Base-by-base conservation (phyloP, 2,797 vertebrate genomes). In the Macropus fuliginosus region DNA sequence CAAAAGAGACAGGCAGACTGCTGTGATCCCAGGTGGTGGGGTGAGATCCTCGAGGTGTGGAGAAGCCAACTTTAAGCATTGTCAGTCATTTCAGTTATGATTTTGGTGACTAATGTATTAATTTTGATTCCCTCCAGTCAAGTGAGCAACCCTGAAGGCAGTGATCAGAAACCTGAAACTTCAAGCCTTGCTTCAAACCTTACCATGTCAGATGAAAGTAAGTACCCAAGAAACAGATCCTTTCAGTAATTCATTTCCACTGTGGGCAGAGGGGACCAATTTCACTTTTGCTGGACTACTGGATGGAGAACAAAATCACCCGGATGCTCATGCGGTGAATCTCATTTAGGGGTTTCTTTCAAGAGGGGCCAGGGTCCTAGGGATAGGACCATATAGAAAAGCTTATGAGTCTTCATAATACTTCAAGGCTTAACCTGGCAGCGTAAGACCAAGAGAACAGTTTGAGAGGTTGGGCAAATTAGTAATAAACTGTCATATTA, bases 121-220 rank as follows among this genome's bases (percentile, higher is more conserved):
- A 31, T 98, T 97, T 96, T 98, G 98, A 90, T 98, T 96, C 92
- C 98, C 92, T 87, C 95, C 97, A 99, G 99, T 98, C 98, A 99
- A 93, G 98, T 99, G 97, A 98, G 98, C 98, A 99, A 93, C n/a
- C 95, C 99, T 9, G 99, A 99, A 93, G 97, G 97, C 54, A 98
- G 96, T 14, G 99, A 98, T 95, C 98, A 99, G 97, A 99, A 98
- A 95, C 97, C 99, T 16, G 99, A 99, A 97, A 98, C 98, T 81
- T 98, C 98, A 98, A 99, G 98, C 29, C 98, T 99, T 94, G 98
- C 98, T 27, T 98, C 99, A 97, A 99, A 99, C 96, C 98, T 98
- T 56, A 95, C 99, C 96, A 99, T 99, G 91, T 99, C 99, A 34
- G 99, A 98, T 97, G 98, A 99, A 98, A 99, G 99, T 99, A 94